Base-by-base conservation (phyloP, 2,888 invertebrate genomes). In the Lypha dubia region DNA sequence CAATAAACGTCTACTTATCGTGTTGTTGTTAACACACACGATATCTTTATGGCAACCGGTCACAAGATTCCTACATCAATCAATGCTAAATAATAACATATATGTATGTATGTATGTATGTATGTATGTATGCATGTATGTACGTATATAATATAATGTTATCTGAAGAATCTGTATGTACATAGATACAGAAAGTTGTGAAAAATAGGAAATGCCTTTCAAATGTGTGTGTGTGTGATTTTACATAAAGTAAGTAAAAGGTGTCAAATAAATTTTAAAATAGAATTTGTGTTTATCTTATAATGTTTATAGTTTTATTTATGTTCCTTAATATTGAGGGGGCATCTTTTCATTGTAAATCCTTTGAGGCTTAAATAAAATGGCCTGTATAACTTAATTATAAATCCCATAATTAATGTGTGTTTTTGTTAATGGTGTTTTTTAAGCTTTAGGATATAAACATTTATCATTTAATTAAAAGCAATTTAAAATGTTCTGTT, bases 41-140 rank as follows among this genome's bases (percentile, higher is more conserved):
- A 75, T 53, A 75, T 63, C 1, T 49, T 49, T 49, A 32, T n/a
- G 24, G 8, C 24, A 56, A 56, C n/a, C 28, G 8, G 11, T 60
- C 35, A 38, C 46, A 73, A 60, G 13, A 62, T 73, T 9, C 49
- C 44, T 32, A 17, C 17, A 53, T 77, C 67, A 68, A 68, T 68
- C 49, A 77, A 60, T 28, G 58, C 4, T 49, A 28, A 76, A 60
- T 17, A 24, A 53, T 24, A 41, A 41, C n/a, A n/a, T n/a, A n/a
- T n/a, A n/a, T n/a, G n/a, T n/a, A n/a, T n/a, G n/a, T n/a, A n/a
- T n/a, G n/a, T n/a, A n/a, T n/a, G n/a, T n/a, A n/a, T n/a, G n/a
- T n/a, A n/a, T n/a, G n/a, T n/a, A n/a, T n/a, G n/a, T n/a, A n/a
- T n/a, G n/a, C n/a, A n/a, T n/a, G n/a, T n/a, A n/a, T n/a, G n/a